Evolutionary conservation across 53 echinoderm and acorn worm species (phyloP).

Genomic region (Holothuria leucospilota): DNA sequence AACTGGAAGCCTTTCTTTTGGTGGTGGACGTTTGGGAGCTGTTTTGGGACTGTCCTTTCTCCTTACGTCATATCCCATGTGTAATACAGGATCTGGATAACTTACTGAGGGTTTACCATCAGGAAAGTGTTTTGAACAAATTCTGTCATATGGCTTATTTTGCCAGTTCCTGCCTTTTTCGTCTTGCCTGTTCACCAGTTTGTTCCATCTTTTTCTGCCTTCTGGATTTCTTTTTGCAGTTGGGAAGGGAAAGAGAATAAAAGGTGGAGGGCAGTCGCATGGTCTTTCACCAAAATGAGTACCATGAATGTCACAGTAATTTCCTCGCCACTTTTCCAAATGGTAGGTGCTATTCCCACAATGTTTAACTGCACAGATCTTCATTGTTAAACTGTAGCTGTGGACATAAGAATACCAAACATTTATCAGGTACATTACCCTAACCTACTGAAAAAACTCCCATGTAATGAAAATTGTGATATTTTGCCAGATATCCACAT

Average conservation of each 20-base stretch:
- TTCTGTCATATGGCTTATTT: background rate
- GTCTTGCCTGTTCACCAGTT: background rate
- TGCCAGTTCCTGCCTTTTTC: background rate
- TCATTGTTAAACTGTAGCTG: too few species aligned
- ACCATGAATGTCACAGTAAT: background rate
- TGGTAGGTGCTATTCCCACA: slow-evolving; percentile 11
- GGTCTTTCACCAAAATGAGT: background rate
- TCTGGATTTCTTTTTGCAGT: background rate
- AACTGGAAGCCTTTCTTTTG: background rate
- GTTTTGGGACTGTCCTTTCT: background rate
- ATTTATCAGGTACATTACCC: too few species aligned
- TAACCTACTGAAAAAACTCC: too few species aligned
- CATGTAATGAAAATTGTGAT: too few species aligned
- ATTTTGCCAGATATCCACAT: too few species aligned
- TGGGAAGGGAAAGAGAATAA: background rate
- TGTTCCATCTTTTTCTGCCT: background rate
- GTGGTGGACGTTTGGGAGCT: background rate
- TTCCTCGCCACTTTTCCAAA: slow-evolving; percentile 10
- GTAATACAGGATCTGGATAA: background rate
- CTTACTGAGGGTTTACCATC: background rate
- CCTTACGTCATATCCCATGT: background rate
- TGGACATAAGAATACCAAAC: too few species aligned
- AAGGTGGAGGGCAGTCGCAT: background rate
- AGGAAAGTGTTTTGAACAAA: slow-evolving; percentile 4
- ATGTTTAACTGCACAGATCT: too few species aligned